Evolutionary conservation across 2,888 invertebrate species (phyloP).

Genomic region (Falcaria lacertinaria): DNA sequence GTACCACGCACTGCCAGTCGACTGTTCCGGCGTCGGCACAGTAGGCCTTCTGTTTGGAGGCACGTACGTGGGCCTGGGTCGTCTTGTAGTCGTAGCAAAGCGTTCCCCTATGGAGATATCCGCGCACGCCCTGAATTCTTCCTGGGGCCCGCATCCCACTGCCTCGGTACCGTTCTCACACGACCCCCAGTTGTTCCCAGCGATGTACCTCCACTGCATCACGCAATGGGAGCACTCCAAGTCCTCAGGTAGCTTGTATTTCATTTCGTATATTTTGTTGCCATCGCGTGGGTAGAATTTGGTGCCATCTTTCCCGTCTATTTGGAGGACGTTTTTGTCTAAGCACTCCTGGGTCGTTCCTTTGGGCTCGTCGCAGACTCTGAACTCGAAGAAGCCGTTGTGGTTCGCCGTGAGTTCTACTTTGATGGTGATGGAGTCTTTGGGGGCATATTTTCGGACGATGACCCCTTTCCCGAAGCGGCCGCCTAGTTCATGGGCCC

Average conservation of each 20-base stretch:
- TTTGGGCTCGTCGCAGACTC: conserved; percentile 86
- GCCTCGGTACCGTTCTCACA: conserved; percentile 86
- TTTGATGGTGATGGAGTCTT: conserved; percentile 84
- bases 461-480: conserved; percentile 90
- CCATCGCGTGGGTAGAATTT: conserved; percentile 88
- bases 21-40: conserved; percentile 63
- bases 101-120: conserved; percentile 86
- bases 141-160: conserved; percentile 93
- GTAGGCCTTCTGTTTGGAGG: conserved; percentile 64
- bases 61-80: conserved; percentile 67
- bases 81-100: conserved; percentile 61
- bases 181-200: conserved; percentile 91
- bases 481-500: conserved; percentile 91
- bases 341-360: conserved; percentile 88
- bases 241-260: conserved; percentile 81
- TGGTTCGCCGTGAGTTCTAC: conserved; percentile 94
- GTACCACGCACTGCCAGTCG: conserved; percentile 71
- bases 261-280: conserved; percentile 88
- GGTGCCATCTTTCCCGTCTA: conserved; percentile 72
- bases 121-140: conserved; percentile 92
- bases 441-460: conserved; percentile 87
- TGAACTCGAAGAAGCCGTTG: conserved; percentile 91
- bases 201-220: conserved; percentile 93
- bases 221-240: conserved; percentile 90
- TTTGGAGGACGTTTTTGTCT: conserved; percentile 83